Conservation (phyloP, 2,888 invertebrate genomes). For the Trachelus tabidus region DNA sequence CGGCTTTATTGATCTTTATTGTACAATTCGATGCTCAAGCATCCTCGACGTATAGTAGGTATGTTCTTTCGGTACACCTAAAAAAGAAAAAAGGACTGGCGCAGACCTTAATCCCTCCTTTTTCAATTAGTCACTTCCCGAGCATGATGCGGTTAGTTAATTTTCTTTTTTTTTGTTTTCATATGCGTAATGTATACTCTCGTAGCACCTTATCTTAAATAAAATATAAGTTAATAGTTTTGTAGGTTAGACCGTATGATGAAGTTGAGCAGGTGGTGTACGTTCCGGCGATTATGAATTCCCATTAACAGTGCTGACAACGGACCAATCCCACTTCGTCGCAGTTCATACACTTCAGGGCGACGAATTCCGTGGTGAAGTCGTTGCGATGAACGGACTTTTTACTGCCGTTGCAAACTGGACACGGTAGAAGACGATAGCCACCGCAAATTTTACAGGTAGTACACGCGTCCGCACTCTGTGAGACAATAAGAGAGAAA, state of each 20-base stretch:
- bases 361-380: slow-evolving; percentile 93
- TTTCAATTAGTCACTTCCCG: slow-evolving; percentile 19
- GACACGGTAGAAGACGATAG: slow-evolving; percentile 89
- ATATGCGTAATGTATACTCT: slow-evolving; percentile 28
- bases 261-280: slow-evolving; percentile 22
- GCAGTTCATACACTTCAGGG: slow-evolving; percentile 94
- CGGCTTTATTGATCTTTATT: slow-evolving; percentile 42
- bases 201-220: slow-evolving; percentile 49
- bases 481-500: slow-evolving; percentile 36
- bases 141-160: slow-evolving; percentile 12
- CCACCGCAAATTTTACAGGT: slow-evolving; percentile 93
- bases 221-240: slow-evolving; percentile 29
- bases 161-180: slow-evolving; percentile 10
- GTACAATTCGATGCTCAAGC: slow-evolving; percentile 32
- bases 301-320: slow-evolving; percentile 82
- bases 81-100: slow-evolving; percentile 15
- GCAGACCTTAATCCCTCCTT: slow-evolving; percentile 10
- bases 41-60: not conserved
- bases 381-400: slow-evolving; percentile 94
- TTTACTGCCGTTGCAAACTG: slow-evolving; percentile 95
- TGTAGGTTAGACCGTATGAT: slow-evolving; percentile 5
- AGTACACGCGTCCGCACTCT: slow-evolving; percentile 83
- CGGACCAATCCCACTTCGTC: slow-evolving; percentile 94
- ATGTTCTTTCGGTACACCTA: slow-evolving; percentile 8
- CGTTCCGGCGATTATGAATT: slow-evolving; percentile 11